Evolutionary conservation across 2,113 vertebrate species (phyloP).

Genomic region (Saguinus imperator): DNA sequence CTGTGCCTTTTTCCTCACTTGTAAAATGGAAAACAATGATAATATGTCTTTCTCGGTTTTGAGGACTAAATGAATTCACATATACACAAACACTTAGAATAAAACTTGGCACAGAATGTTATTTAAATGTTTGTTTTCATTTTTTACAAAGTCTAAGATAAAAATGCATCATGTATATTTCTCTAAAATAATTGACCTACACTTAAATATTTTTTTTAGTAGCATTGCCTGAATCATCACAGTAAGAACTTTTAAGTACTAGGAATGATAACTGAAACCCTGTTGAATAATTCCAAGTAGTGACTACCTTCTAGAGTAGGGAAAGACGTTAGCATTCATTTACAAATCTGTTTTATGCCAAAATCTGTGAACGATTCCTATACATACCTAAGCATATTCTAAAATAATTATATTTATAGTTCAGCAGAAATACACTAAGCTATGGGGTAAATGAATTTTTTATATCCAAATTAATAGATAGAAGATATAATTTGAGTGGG

Average conservation of each 20-base stretch:
- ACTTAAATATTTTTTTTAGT: neutral
- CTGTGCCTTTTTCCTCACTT: neutral
- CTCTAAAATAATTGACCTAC: neutral
- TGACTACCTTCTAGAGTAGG: neutral
- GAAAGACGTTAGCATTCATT: neutral
- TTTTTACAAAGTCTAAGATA: conserved; percentile 26
- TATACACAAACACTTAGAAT: neutral
- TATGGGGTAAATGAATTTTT: neutral
- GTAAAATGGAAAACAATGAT: neutral
- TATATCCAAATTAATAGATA: neutral
- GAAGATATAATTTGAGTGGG: neutral
- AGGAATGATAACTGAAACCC: neutral
- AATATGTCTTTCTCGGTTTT: neutral
- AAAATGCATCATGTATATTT: neutral
- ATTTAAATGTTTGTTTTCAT: neutral
- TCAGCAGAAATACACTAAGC: neutral
- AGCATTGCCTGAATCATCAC: neutral
- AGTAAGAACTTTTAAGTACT: neutral
- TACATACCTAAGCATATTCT: neutral
- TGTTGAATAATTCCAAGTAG: neutral
- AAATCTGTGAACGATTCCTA: neutral
- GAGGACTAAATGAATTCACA: neutral
- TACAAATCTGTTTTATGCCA: neutral
- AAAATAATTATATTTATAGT: neutral
- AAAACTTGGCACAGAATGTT: neutral